Evolutionary conservation across 2,797 vertebrate genomes (phyloP), one percentile per base, ranked within the genome.

Genomic region (Pipistrellus kuhlii): DNA sequence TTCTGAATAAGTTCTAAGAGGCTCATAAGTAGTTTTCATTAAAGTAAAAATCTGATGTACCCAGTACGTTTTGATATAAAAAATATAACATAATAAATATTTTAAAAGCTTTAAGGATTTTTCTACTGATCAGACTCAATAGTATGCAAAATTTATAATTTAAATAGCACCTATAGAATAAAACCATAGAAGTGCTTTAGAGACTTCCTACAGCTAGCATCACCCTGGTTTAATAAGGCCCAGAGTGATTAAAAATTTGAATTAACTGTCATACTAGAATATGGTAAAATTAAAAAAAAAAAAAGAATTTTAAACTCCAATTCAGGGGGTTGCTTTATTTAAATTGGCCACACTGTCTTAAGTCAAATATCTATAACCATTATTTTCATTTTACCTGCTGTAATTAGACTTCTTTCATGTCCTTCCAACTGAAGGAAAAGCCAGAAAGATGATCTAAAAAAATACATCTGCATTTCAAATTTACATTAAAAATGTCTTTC

Each of bases 381-480:
- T 77, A 69, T 69, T 97, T 93, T 93, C 57, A 38, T 48, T 96
- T 77, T 83, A 89, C 87, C 68, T 95, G 46, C 41, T 91, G 27
- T 93, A 72, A 94, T 90, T 88, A 91, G 48, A 91, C 27, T 92
- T 90, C 66, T 95, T 89, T 92, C 68, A 87, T 25, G 30, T 89
- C 66, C 76, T 81, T 93, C 75, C 51, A 35, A 94, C 62, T 55
- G 75, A 95, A 96, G 87, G 90, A 90, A 96, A 95, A 96, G 69
- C 25, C 88, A 77, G 69, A 94, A 48, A 90, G 68, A 91, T 93
- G 53, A 66, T 77, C 72, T 95, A 95, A 72, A 96, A 97, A 97
- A 97, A 97, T 97, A 97, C 62, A 95, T 85, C 85, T 85, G 81
- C 82, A 95, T 90, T 92, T 97, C 57, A 92, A 93, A 94, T 94